Conservation (phyloP, 2,113 vertebrate species). For the Scophthalmus maximus region DNA sequence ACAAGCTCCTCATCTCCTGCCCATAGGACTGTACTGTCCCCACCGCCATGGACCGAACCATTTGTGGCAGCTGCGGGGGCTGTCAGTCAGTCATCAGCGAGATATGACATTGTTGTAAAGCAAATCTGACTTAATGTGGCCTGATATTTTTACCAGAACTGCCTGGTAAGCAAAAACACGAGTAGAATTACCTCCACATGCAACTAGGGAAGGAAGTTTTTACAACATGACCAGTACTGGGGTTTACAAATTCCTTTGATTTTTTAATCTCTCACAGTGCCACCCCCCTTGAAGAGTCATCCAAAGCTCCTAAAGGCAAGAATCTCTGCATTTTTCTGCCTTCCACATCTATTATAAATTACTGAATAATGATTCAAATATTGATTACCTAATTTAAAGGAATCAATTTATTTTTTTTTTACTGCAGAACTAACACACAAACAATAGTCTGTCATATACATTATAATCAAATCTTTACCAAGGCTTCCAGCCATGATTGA, state of each 20-base stretch:
- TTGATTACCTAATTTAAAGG: background rate
- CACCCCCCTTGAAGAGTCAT: too few species aligned
- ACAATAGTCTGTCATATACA: too few species aligned
- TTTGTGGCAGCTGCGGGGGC: conserved; percentile 17
- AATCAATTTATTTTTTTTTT: background rate
- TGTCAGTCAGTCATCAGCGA: background rate
- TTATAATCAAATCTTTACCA: background rate
- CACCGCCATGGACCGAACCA: conserved; percentile 22
- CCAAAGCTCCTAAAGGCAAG: too few species aligned
- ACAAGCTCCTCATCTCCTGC: conserved; percentile 33
- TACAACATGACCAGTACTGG: background rate
- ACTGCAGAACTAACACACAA: background rate
- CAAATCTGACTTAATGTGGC: background rate
- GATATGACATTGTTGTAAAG: background rate
- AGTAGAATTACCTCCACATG: background rate
- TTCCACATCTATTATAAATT: background rate
- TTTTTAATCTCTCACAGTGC: too few species aligned
- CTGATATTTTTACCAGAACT: conserved; percentile 2
- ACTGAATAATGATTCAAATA: background rate
- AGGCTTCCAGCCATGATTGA: background rate
- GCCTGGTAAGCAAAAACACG: background rate
- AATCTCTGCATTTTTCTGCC: background rate
- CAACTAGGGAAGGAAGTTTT: conserved; percentile 9
- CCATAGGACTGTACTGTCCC: conserved; percentile 46
- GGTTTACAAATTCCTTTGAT: too few species aligned